A percentile compares a stretch with the other conserved stretches of the same genome.
These are phyloP conservation scores for Eulimnadia texana DNA, from an alignment of 1,140 invertebrate genomes.

Conservation along the genomic window DNA sequence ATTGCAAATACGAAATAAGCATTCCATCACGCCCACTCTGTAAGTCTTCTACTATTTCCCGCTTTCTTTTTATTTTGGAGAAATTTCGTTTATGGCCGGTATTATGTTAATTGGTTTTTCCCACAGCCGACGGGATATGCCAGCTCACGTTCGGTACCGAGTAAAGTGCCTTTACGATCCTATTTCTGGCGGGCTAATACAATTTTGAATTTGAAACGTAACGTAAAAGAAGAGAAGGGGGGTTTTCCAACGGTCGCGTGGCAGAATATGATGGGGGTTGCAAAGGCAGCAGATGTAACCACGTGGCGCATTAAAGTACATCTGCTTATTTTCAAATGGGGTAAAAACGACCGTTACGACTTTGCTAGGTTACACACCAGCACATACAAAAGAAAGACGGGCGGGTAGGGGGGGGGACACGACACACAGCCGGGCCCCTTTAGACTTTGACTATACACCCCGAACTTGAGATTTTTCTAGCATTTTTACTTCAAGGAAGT, in stretches of 20 bases:
- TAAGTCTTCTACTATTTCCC: neutral
- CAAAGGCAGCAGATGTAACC: neutral
- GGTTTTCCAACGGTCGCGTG: conserved; percentile 10
- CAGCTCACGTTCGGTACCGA: neutral
- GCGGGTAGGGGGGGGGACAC: too few relatives aligned
- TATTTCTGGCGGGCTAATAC: neutral
- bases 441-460: neutral
- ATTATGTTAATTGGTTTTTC: neutral
- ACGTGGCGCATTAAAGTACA: conserved; percentile 3
- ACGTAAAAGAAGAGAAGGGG: neutral
- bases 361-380: too few relatives aligned
- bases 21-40: neutral
- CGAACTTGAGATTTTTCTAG: neutral
- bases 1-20: neutral
- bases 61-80: neutral
- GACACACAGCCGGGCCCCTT: too few relatives aligned
- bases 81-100: neutral
- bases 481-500: neutral
- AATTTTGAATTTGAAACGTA: neutral
- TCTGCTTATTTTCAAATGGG: conserved; percentile 1
- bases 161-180: neutral
- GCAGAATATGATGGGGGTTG: neutral
- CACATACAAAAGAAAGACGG: neutral
- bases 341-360: neutral
- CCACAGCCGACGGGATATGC: neutral